Evolutionary conservation across 2,797 vertebrate species (phyloP).

Genomic region (Acipenser oxyrinchus): DNA sequence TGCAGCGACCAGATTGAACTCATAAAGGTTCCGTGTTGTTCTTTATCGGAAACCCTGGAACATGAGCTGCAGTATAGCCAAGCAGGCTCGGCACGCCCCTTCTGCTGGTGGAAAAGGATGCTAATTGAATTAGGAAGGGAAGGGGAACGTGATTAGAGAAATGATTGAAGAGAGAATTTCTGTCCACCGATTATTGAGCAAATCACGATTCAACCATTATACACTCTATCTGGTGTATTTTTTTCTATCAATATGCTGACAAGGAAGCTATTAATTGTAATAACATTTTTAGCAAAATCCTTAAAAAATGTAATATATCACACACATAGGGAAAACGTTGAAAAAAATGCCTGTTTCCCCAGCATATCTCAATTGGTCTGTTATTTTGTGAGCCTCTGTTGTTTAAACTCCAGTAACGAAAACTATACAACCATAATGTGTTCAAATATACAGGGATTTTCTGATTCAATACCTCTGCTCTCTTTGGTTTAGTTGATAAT

Average conservation of each 20-base stretch:
- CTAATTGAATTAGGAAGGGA: constrained; percentile 15
- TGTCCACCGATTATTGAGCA: background rate
- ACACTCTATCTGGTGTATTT: too few relatives aligned
- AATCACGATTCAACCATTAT: too few relatives aligned
- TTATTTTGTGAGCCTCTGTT: too few relatives aligned
- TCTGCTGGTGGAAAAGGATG: background rate
- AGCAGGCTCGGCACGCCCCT: background rate
- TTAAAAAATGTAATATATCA: background rate
- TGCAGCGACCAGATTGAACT: background rate
- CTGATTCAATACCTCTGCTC: too few relatives aligned
- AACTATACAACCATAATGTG: too few relatives aligned
- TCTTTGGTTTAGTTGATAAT: too few relatives aligned
- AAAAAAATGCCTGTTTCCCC: background rate
- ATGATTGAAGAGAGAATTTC: constrained; percentile 9
- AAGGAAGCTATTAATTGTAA: background rate
- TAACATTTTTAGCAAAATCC: background rate
- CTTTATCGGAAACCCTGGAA: background rate
- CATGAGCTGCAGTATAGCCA: too few relatives aligned
- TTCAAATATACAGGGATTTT: too few relatives aligned
- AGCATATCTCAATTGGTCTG: too few relatives aligned
- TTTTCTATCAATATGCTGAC: too few relatives aligned
- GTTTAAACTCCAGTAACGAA: too few relatives aligned
- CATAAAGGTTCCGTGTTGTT: background rate
- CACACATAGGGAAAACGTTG: background rate
- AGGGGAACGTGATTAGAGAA: background rate